Evolutionary conservation across 2,797 vertebrate genomes (phyloP), one percentile per base, ranked within the genome.

Genomic region (Otolemur crassicaudatus): DNA sequence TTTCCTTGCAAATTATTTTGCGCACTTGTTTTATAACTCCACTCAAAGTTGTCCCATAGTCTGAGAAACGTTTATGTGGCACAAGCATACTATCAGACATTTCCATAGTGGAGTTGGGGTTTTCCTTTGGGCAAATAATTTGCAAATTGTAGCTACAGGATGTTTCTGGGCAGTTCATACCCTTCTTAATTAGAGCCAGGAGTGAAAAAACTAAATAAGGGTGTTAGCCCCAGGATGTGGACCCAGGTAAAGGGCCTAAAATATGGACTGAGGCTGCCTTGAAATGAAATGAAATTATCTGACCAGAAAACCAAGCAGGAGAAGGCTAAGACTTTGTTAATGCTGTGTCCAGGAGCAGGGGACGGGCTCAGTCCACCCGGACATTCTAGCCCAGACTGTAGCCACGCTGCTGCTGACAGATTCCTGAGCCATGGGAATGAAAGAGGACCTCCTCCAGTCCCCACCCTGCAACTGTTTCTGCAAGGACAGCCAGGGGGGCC

Each of bases 1-100:
- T 91, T 72, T 72, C 87, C 75, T 94, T 84, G 91, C 3, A 94
- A 90, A 72, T 93, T 88, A 89, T 89, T 94, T 92, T 93, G 46
- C 80, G 69, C 53, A 3, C 22, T 90, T 84, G 27, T 96, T 40
- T 1, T 93, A 5, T 77, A 87, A 83, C 88, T 91, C 63, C 63
- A 85, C 27, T 58, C 49, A 76, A 88, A 85, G 37, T 86, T 80
- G 34, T 86, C 37, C 11, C 49, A 63, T 9, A 58, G 49, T 40
- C 58, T 85, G 61, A 88, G n/a, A 80, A 73, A 90, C 16, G 73
- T 29, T 29, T 84, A 80, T 5, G 56, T 14, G 11, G 17, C 14
- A 20, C 6, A 63, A 92, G 29, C 58, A 43, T 31, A 77, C 73
- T 85, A 72, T 80, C 58, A 77, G 23, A 69, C 10, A 60, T 77